Conservation (phyloP, 1,140 invertebrate genomes). For the Hyposmocoma kahamanoa region DNA sequence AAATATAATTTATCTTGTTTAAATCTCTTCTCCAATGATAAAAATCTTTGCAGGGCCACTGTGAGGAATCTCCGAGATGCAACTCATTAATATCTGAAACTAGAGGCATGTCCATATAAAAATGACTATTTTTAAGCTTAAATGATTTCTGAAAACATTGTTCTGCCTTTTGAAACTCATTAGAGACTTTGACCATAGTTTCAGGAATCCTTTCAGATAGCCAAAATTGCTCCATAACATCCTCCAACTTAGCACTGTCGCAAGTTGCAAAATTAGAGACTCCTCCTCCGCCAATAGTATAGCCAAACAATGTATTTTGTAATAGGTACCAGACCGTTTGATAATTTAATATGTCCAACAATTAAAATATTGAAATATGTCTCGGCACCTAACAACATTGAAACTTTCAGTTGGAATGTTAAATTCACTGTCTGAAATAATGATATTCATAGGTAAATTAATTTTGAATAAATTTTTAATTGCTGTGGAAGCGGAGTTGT, state of each 20-base stretch:
- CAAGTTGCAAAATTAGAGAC: background rate
- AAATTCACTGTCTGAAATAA: too few species aligned
- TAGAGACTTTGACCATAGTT: background rate
- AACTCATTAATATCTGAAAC: background rate
- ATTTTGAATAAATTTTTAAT: too few species aligned
- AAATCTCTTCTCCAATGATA: slow-evolving; percentile 15
- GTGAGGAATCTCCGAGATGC: slow-evolving; percentile 3
- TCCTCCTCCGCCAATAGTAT: too few species aligned
- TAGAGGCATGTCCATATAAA: slow-evolving; percentile 1
- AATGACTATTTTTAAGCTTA: background rate
- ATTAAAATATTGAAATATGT: too few species aligned
- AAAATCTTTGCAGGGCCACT: slow-evolving; percentile 6
- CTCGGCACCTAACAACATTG: too few species aligned
- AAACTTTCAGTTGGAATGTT: too few species aligned
- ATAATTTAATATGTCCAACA: too few species aligned
- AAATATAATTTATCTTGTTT: slow-evolving; percentile 10
- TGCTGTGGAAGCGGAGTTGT: too few species aligned
- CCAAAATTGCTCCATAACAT: slow-evolving; percentile 12
- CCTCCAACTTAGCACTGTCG: background rate
- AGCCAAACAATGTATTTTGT: too few species aligned
- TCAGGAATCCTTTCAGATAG: background rate
- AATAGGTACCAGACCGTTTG: too few species aligned
- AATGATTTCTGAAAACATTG: slow-evolving; percentile 5
- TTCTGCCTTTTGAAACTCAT: slow-evolving; percentile 3
- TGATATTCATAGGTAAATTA: too few species aligned